Percentiles rank a stretch among this genome's conserved stretches.
Evolutionary conservation across 2,888 invertebrate genomes (phyloP).

Genomic region (Pseudococcus jackbeardsleyi): DNA sequence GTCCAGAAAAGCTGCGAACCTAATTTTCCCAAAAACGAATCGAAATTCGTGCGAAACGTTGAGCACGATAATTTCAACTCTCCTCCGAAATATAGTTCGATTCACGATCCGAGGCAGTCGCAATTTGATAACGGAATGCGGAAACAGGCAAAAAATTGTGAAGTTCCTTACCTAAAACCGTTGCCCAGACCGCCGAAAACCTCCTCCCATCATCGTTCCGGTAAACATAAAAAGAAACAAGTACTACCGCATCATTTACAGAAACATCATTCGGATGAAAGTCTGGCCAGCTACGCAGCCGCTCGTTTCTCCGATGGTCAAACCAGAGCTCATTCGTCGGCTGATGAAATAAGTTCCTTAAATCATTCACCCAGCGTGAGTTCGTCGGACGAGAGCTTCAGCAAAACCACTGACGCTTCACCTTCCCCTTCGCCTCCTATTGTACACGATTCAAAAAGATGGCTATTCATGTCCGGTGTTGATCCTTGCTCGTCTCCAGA

Average conservation of each 20-base stretch:
- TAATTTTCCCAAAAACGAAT: conserved; percentile 13
- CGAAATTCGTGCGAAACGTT: neutral
- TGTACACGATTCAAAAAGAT: conserved; percentile 72
- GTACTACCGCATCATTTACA: conserved; percentile 70
- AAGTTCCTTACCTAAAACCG: conserved; percentile 68
- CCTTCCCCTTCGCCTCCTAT: conserved; percentile 74
- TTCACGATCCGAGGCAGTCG: conserved; percentile 34
- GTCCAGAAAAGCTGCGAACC: conserved; percentile 63
- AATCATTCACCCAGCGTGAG: conserved; percentile 85
- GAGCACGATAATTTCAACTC: conserved; percentile 46
- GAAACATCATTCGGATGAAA: conserved; percentile 78
- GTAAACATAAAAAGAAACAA: conserved; percentile 59
- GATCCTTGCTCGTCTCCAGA: conserved; percentile 71
- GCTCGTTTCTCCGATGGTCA: conserved; percentile 61
- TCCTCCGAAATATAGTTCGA: conserved; percentile 51
- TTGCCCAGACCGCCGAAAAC: conserved; percentile 67
- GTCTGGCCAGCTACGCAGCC: conserved; percentile 59
- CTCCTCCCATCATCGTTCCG: conserved; percentile 36
- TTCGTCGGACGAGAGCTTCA: conserved; percentile 86
- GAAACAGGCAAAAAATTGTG: conserved; percentile 44
- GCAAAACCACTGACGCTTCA: conserved; percentile 83
- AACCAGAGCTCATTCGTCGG: conserved; percentile 80
- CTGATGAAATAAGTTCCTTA: conserved; percentile 85
- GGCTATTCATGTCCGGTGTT: conserved; percentile 76
- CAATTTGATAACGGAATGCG: neutral